Evolutionary conservation across 2,888 invertebrate species (phyloP), one percentile per base, ranked within the genome.

Genomic region (Escarpia spicata): DNA sequence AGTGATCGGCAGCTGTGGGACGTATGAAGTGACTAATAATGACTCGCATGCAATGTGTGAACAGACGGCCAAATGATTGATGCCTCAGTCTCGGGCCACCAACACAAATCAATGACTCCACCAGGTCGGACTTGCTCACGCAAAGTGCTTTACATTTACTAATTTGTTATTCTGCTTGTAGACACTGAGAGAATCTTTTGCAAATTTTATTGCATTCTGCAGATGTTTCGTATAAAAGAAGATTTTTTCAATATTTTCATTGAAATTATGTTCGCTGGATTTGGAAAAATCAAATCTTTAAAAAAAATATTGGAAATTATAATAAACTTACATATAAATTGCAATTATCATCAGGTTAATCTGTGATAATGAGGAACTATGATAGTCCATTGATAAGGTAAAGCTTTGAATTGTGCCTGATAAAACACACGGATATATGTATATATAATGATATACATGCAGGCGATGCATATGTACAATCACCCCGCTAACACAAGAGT

Each of bases 91-190:
- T 75, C 75, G 15, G 12, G 75, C 75, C 4, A 26, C 75, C 75
- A 75, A 26, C 75, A 26, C 75, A 75, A 75, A 75, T 75, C 75
- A 75, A 75, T 75, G 75, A 75, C 15, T 19, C 75, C 19, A 75
- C 75, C 3, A 6, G 19, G 26, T 75, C 26, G 3, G 26, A 75
- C 75, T 75, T 75, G 75, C 75, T 75, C 75, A 75, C 75, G 75
- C 75, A 75, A 75, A 75, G 75, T 75, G 75, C 75, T 75, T 19
- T 75, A 75, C 75, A 75, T 75, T 75, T 26, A 75, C 75, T 75
- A 75, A 75, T 75, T 75, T 75, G 75, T 75, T 75, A 75, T 75
- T 75, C 75, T 75, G 26, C 75, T 4, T 75, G 26, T 75, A 75
- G n/a, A 19, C n/a, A 75, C 75, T 3, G 75, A 75, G 26, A n/a